These are phyloP conservation scores for Prorops nasuta DNA, from an alignment of 1,140 invertebrate genomes.

Conservation along the genomic window DNA sequence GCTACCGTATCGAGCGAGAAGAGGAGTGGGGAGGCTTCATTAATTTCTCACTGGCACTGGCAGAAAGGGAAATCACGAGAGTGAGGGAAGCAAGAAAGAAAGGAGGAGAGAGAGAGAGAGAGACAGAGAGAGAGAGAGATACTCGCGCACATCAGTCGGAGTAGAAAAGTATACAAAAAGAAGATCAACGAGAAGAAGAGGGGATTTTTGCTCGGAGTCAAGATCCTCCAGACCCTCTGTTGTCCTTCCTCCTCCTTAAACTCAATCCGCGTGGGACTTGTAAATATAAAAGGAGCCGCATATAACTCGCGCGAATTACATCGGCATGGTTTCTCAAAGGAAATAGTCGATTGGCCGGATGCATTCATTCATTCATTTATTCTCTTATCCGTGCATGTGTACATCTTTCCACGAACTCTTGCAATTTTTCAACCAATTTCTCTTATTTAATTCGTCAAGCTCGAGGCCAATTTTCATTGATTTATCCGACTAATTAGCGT, in stretches of 20 bases:
- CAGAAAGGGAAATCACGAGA: constrained; percentile 1
- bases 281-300: constrained; percentile 17
- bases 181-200: too few species aligned
- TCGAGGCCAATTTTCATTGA: too few species aligned
- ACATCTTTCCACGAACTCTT: too few species aligned
- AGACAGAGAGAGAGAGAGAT: background rate
- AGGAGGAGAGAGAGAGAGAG: constrained; percentile 15
- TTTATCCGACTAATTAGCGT: too few species aligned
- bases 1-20: constrained; percentile 36
- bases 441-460: too few species aligned
- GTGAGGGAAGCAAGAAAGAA: background rate
- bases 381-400: too few species aligned
- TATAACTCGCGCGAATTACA: constrained; percentile 8
- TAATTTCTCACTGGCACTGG: constrained; percentile 29
- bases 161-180: too few species aligned
- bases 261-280: constrained; percentile 18
- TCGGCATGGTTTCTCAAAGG: constrained; percentile 7
- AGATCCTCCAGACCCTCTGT: background rate
- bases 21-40: constrained; percentile 36
- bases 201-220: constrained; percentile 4
- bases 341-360: constrained; percentile 16
- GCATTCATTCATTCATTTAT: too few species aligned
- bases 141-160: too few species aligned
- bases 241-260: constrained; percentile 11
- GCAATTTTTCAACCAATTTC: too few species aligned